Base-by-base conservation (phyloP, 1,140 invertebrate species). In the Dendroctonus ponderosae region DNA sequence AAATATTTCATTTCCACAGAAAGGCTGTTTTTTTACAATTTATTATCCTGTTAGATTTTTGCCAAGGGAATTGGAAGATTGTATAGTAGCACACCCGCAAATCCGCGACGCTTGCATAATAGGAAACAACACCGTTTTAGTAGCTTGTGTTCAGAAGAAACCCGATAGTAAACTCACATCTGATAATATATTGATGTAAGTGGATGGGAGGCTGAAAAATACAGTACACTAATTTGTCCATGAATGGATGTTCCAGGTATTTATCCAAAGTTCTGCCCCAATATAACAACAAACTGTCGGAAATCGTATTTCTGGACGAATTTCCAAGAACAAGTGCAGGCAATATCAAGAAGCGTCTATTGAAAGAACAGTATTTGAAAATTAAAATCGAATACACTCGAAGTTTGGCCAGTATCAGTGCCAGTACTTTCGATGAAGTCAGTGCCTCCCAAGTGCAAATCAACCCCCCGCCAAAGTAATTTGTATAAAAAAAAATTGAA, bases 41-140 rank as follows among this genome's bases (percentile, higher is more conserved):
- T 3, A 26, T 26, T 3, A 26, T 15, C 41, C 7, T 41, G 5
- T n/a, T 54, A 54, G 51, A 26, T 8, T 53, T 11, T n/a, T 52
- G 11, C 39, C 54, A 6, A 57, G 7, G 11, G 54, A 81, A 70
- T 82, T 92, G 7, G 91, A 93, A 76, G 81, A 81, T 39, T 72
- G 91, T 4, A 81, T 93, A 8, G 71, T 85, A 3, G 77, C 78
- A 11, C 87, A 91, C 75, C 83, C 85, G 1, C 80, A 73, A 0
- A 82, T 93, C 1, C 75, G 79, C 37, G 89, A 92, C 65, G 87
- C 80, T 3, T 88, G 84, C 0, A 89, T 93, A 0, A 80, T 90
- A 37, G 86, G 87, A 0, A 79, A 90, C 80, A 89, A 65, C 72
- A 80, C 15, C 73, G 80, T 14, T 78, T 79, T 69, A 84, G 85